These are phyloP conservation scores for Ranitomeya variabilis DNA, from an alignment of 2,113 vertebrate genomes.

Conservation along the genomic window DNA sequence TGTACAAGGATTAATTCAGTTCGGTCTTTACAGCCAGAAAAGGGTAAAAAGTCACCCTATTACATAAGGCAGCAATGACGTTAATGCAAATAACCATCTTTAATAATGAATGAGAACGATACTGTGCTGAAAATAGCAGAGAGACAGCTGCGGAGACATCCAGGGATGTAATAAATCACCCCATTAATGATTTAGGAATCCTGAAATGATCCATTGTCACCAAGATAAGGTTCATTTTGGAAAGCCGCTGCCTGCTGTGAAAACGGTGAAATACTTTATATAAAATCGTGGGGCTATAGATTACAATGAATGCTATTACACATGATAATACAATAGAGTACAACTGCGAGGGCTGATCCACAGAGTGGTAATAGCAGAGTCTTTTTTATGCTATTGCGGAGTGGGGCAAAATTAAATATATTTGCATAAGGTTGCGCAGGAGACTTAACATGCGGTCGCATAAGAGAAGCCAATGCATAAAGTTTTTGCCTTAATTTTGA, in stretches of 20 bases:
- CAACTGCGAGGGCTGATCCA: neutral
- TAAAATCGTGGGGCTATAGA: neutral
- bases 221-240: neutral
- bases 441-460: no score
- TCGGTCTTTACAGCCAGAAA: neutral
- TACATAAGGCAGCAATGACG: neutral
- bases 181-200: slow-evolving; percentile 6
- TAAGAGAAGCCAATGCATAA: no score
- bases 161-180: neutral
- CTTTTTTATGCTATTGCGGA: neutral
- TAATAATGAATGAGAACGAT: neutral
- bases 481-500: no score
- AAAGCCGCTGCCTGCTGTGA: neutral
- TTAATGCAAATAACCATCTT: neutral
- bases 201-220: neutral
- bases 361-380: neutral
- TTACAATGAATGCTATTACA: neutral
- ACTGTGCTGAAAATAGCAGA: neutral
- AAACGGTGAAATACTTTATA: neutral
- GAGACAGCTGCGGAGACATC: neutral
- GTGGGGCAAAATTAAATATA: no score
- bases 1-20: neutral
- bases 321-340: neutral
- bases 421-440: no score
- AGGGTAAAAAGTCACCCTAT: neutral